phyloP scores from a whole-genome alignment of 2,888 invertebrate genomes.

The Drosophila mimetica region DNA sequence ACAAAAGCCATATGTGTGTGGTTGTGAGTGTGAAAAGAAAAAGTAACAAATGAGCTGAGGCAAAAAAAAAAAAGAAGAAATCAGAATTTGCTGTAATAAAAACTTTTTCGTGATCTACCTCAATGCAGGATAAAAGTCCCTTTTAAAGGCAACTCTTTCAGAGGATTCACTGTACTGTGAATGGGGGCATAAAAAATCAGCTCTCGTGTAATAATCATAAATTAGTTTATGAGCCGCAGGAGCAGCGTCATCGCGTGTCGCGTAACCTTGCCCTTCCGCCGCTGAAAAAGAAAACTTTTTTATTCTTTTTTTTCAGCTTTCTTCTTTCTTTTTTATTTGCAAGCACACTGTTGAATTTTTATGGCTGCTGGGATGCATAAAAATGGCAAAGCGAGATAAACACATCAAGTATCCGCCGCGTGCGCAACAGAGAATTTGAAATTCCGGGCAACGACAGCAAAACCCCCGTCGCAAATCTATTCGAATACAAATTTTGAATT shows the following conservation, averaged over 20 bases:
- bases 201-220: conserved; percentile 82
- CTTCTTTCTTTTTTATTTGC: conserved; percentile 25
- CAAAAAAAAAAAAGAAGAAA: conserved; percentile 14
- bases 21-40: conserved; percentile 24
- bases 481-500: conserved; percentile 81
- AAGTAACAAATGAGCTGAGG: conserved; percentile 52
- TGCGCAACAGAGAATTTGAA: conserved; percentile 63
- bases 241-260: conserved; percentile 70
- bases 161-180: conserved; percentile 27
- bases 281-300: conserved; percentile 6
- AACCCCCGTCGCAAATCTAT: conserved; percentile 65
- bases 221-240: conserved; percentile 80
- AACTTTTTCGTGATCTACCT: conserved; percentile 81
- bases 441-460: conserved; percentile 68
- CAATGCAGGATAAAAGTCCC: conserved; percentile 58
- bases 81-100: conserved; percentile 72
- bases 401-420: conserved; percentile 30
- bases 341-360: conserved; percentile 77
- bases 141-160: conserved; percentile 43
- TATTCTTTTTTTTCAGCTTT: not conserved
- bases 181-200: conserved; percentile 78
- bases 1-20: conserved; percentile 54
- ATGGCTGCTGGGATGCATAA: conserved; percentile 79
- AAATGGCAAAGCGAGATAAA: conserved; percentile 54
- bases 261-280: conserved; percentile 82